Conservation (phyloP, 1,140 invertebrate genomes). For the Drosophila punjabiensis region DNA sequence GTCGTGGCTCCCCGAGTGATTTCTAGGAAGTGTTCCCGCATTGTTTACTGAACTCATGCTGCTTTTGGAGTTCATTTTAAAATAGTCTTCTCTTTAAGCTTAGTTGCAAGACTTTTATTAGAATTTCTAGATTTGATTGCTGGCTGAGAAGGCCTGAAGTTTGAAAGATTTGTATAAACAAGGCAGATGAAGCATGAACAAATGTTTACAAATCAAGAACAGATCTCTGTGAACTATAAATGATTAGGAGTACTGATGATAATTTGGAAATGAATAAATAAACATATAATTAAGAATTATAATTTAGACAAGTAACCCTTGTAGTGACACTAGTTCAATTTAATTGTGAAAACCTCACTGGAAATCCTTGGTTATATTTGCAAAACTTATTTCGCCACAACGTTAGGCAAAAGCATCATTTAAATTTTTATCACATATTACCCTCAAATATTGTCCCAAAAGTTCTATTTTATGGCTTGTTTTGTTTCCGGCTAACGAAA, state of each 20-base stretch:
- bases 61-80: not conserved
- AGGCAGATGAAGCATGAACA: not conserved
- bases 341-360: not conserved
- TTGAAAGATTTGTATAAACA: conserved; percentile 10
- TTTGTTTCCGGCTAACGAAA: conserved; percentile 22
- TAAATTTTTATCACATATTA: conserved; percentile 22
- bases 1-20: not conserved
- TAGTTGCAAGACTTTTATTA: conserved; percentile 3
- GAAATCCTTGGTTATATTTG: not conserved
- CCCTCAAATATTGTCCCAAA: conserved; percentile 19
- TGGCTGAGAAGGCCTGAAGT: not conserved
- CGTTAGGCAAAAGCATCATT: conserved; percentile 1
- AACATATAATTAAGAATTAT: not conserved
- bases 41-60: conserved; percentile 3
- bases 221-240: not conserved
- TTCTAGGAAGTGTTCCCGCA: conserved; percentile 11
- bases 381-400: not conserved
- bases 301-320: no score
- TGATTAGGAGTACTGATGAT: not conserved
- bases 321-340: no score
- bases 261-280: not conserved
- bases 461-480: conserved; percentile 21
- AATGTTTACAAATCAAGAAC: not conserved
- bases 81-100: not conserved
- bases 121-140: not conserved